Evolutionary conservation across 2,797 vertebrate species (phyloP).

Genomic region (Acropternis orthonyx): DNA sequence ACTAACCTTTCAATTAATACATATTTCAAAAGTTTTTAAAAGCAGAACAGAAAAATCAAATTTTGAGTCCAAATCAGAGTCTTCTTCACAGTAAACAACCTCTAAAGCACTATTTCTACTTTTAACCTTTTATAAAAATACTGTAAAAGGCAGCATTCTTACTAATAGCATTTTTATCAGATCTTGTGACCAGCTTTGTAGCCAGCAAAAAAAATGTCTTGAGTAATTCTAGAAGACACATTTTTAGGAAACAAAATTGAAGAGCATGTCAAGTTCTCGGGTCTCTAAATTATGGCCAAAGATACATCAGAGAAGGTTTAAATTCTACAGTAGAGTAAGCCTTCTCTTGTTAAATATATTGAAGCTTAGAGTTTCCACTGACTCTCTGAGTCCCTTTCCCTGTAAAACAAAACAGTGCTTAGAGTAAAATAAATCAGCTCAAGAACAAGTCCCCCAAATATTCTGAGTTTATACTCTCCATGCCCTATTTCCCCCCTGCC

Average conservation of each 20-base stretch:
- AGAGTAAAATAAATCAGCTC: neutral
- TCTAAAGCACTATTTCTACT: neutral
- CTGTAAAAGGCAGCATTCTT: neutral
- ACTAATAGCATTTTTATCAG: neutral
- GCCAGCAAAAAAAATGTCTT: neutral
- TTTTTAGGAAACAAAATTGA: neutral
- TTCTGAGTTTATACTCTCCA: neutral
- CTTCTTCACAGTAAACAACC: neutral
- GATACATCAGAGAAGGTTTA: neutral
- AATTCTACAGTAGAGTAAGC: neutral
- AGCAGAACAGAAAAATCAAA: neutral
- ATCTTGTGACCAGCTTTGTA: neutral
- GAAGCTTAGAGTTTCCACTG: neutral
- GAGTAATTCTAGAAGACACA: neutral
- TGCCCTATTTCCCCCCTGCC: neutral
- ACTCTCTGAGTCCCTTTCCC: neutral
- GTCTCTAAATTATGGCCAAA: neutral
- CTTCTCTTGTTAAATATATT: neutral
- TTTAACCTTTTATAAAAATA: neutral
- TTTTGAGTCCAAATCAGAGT: neutral
- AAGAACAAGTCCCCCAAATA: neutral
- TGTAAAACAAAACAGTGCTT: neutral
- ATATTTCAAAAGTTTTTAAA: neutral
- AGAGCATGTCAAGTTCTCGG: neutral
- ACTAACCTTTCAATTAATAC: neutral